Conservation (phyloP, 2,113 vertebrate species). For the Triplophysa dalaica region DNA sequence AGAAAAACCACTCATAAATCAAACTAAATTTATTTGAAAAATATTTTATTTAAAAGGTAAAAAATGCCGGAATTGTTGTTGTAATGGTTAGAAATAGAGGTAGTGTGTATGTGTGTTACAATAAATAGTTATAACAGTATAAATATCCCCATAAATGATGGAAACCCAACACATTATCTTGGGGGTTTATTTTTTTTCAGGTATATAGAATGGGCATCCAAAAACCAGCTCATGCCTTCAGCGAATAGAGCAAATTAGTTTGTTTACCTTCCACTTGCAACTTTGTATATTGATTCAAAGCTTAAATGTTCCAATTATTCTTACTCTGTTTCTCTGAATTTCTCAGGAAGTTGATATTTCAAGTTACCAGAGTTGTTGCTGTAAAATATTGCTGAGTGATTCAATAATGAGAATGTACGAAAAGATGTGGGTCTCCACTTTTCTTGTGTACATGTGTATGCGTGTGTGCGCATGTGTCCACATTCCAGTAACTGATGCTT, state of each 20-base stretch:
- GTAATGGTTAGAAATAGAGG: too few relatives aligned
- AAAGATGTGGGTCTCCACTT: conserved; percentile 23
- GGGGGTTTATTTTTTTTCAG: too few relatives aligned
- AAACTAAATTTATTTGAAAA: too few relatives aligned
- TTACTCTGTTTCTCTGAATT: not conserved
- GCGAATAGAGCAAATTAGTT: not conserved
- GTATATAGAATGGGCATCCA: too few relatives aligned
- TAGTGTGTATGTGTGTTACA: too few relatives aligned
- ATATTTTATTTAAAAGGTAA: too few relatives aligned
- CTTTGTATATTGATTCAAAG: not conserved
- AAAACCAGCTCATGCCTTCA: too few relatives aligned
- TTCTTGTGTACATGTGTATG: conserved; percentile 16
- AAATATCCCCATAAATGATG: too few relatives aligned
- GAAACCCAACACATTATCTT: too few relatives aligned
- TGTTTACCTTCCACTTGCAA: not conserved
- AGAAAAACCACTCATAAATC: too few relatives aligned
- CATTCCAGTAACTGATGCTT: conserved; percentile 81
- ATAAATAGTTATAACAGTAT: too few relatives aligned
- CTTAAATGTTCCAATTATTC: conserved; percentile 35
- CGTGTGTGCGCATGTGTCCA: conserved; percentile 32
- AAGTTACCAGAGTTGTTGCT: conserved; percentile 56
- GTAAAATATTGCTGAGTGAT: conserved; percentile 44
- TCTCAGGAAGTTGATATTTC: conserved; percentile 52
- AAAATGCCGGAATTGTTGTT: too few relatives aligned
- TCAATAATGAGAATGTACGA: conserved; percentile 43